These are phyloP conservation scores for Drosophila ezoana DNA, from an alignment of 2,888 invertebrate species.

Conservation along the genomic window DNA sequence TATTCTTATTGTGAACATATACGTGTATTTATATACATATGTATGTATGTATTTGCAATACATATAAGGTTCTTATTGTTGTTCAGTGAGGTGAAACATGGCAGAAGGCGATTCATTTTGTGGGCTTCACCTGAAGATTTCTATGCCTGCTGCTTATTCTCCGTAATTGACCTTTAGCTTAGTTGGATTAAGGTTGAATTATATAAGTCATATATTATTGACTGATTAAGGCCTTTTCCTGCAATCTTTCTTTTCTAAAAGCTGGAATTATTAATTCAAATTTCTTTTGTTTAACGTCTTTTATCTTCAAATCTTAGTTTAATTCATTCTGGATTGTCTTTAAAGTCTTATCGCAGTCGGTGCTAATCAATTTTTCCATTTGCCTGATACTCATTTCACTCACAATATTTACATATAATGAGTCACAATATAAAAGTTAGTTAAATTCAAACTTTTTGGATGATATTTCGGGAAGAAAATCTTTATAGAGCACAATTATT, in stretches of 20 bases:
- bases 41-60: not conserved
- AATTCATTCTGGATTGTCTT: not conserved
- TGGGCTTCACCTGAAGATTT: conserved; percentile 29
- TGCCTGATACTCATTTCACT: not conserved
- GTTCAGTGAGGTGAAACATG: conserved; percentile 53
- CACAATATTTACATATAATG: conserved; percentile 7
- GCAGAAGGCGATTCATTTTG: conserved; percentile 37
- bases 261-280: too few relatives aligned
- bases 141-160: conserved; percentile 3
- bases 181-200: too few relatives aligned
- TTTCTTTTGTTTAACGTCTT: too few relatives aligned
- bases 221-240: too few relatives aligned
- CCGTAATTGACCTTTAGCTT: conserved; percentile 5
- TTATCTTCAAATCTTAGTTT: not conserved
- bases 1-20: conserved; percentile 44
- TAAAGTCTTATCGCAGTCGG: conserved; percentile 17
- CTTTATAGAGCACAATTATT: too few relatives aligned
- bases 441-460: not conserved
- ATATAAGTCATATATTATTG: too few relatives aligned
- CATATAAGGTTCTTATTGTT: conserved; percentile 40
- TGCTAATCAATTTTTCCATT: not conserved
- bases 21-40: not conserved
- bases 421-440: conserved; percentile 9
- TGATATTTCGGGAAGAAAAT: too few relatives aligned
- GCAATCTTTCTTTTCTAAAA: too few relatives aligned